These are phyloP conservation scores for Aleiodes alternator DNA, from an alignment of 2,888 invertebrate genomes.

Conservation along the genomic window DNA sequence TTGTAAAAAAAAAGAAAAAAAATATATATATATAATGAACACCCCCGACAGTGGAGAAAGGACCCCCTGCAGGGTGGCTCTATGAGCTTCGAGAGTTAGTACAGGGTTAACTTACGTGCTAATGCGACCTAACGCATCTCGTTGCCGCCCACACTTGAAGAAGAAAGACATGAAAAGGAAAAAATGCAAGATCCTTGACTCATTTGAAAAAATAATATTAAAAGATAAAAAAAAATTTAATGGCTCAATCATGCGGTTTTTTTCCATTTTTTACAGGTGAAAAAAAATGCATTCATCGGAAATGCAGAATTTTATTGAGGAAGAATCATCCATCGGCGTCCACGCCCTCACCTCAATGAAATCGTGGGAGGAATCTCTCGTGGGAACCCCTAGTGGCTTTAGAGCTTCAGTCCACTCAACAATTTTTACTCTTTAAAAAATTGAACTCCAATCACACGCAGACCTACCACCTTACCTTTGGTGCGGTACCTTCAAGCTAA, in stretches of 20 bases:
- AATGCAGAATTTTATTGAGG: slow-evolving; percentile 48
- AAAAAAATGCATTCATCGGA: slow-evolving; percentile 47
- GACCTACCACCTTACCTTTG: too few relatives aligned
- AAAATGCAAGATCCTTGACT: slow-evolving; percentile 20
- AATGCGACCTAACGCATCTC: slow-evolving; percentile 54
- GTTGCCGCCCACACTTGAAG: slow-evolving; percentile 32
- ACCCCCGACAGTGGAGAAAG: slow-evolving; percentile 68
- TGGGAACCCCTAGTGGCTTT: slow-evolving; percentile 56
- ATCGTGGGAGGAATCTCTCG: slow-evolving; percentile 66
- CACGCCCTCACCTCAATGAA: slow-evolving; percentile 56
- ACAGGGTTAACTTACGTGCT: slow-evolving; percentile 68
- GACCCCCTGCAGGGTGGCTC: slow-evolving; percentile 60
- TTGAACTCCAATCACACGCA: too few relatives aligned
- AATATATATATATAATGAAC: slow-evolving; percentile 66
- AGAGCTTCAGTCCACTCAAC: slow-evolving; percentile 43
- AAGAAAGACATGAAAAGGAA: slow-evolving; percentile 2
- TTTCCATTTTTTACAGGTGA: slow-evolving; percentile 45
- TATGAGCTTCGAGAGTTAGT: slow-evolving; percentile 58
- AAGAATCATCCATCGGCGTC: slow-evolving; percentile 56
- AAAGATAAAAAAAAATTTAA: slow-evolving; percentile 22
- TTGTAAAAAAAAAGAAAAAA: slow-evolving; percentile 52
- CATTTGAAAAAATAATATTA: slow-evolving; percentile 38
- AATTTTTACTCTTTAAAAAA: slow-evolving; percentile 6
- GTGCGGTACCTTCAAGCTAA: too few relatives aligned
- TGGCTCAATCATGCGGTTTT: slow-evolving; percentile 23